phyloP scores from a whole-genome alignment of 2,797 vertebrate genomes.

The Potorous gilbertii region DNA sequence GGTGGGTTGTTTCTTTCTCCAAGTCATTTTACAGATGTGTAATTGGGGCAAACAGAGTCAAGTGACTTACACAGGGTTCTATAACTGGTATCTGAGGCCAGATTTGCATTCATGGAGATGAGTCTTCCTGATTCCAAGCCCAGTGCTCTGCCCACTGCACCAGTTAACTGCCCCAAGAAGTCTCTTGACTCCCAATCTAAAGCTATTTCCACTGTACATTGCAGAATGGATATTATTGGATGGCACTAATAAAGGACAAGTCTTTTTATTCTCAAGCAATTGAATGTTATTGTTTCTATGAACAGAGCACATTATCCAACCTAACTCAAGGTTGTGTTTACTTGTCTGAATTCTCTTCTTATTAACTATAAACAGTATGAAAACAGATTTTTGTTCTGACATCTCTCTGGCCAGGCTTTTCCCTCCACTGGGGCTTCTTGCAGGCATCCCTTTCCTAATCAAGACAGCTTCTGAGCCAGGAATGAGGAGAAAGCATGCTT shows the following conservation, averaged over 20 bases:
- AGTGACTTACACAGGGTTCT: background rate
- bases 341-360: constrained; percentile 29
- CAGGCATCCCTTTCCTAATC: constrained; percentile 43
- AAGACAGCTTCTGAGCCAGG: constrained; percentile 62
- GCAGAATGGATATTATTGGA: background rate
- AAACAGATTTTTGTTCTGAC: background rate
- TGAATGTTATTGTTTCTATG: background rate
- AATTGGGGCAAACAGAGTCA: background rate
- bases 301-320: constrained; percentile 14
- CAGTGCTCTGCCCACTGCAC: background rate
- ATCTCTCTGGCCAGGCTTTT: constrained; percentile 3
- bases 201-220: background rate
- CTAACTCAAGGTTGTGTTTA: constrained; percentile 11
- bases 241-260: background rate
- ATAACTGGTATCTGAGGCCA: background rate
- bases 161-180: background rate
- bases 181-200: background rate
- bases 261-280: background rate
- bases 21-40: background rate
- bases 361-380: constrained; percentile 21
- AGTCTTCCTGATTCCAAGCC: background rate
- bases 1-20: background rate
- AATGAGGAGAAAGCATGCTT: constrained; percentile 35
- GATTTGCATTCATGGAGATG: background rate
- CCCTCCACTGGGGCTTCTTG: constrained; percentile 8